Conservation (phyloP, 2,797 vertebrate genomes). For the Peromyscus nudipes region DNA sequence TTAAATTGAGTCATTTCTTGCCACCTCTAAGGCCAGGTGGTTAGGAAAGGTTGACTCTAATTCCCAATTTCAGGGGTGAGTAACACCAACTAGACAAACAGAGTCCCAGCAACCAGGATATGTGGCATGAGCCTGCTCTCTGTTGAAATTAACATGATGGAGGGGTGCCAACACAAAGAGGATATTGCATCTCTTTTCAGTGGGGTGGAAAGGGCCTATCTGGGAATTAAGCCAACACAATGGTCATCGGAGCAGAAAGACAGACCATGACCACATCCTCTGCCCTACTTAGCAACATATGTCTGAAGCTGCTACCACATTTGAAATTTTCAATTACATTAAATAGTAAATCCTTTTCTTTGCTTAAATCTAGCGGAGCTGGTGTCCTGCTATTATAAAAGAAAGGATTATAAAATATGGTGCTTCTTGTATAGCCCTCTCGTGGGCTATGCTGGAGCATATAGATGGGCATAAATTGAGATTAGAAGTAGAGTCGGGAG, state of each 20-base stretch:
- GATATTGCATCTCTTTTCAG: background rate
- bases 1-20: background rate
- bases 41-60: background rate
- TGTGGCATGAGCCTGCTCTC: background rate
- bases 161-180: background rate
- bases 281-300: background rate
- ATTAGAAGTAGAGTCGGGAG: background rate
- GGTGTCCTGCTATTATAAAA: background rate
- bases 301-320: background rate
- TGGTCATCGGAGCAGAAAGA: background rate
- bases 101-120: background rate
- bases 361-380: background rate
- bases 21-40: background rate
- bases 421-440: background rate
- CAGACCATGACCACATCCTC: background rate
- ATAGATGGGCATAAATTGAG: background rate
- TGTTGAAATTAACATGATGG: background rate
- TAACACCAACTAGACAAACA: background rate
- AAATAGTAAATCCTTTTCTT: constrained; percentile 10
- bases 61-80: background rate
- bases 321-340: background rate
- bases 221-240: background rate
- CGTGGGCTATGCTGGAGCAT: background rate
- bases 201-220: background rate
- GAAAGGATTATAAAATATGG: background rate